These are phyloP conservation scores for Plestiodon gilberti DNA, from an alignment of 2,113 vertebrate species.

Conservation along the genomic window DNA sequence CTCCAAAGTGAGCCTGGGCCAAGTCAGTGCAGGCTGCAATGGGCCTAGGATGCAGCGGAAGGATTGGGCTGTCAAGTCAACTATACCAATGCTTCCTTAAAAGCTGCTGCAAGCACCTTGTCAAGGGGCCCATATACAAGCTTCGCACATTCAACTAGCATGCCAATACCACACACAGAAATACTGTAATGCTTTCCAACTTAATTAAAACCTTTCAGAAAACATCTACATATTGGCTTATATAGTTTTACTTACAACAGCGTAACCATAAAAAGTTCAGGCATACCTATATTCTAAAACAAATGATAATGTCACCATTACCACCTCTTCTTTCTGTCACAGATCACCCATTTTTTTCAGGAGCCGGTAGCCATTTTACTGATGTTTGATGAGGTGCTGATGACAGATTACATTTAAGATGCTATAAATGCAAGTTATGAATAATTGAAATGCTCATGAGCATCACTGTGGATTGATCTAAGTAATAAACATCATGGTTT, in stretches of 20 bases:
- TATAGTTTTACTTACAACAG: slow-evolving; percentile 11
- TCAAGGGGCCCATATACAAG: background rate
- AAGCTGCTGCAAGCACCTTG: background rate
- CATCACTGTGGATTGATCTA: background rate
- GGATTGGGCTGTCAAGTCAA: too few relatives aligned
- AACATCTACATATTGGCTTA: slow-evolving; percentile 1
- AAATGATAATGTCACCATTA: background rate
- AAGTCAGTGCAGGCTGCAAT: too few relatives aligned
- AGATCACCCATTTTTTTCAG: background rate
- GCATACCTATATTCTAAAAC: background rate
- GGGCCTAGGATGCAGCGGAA: too few relatives aligned
- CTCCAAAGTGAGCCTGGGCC: too few relatives aligned
- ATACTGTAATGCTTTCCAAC: background rate
- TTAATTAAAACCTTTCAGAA: background rate
- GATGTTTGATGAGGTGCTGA: background rate
- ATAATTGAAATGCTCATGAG: slow-evolving; percentile 1
- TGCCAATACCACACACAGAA: background rate
- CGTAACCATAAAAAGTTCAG: background rate
- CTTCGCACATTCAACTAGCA: background rate
- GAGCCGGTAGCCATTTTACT: background rate
- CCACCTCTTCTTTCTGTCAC: background rate
- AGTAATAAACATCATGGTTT: slow-evolving; percentile 7
- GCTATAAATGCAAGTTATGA: background rate
- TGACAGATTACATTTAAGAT: background rate
- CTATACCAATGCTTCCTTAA: background rate